A percentile compares a stretch with the other conserved stretches of the same genome.
Conservation (phyloP, 2,888 invertebrate species). For the Steinernema scapterisci region DNA sequence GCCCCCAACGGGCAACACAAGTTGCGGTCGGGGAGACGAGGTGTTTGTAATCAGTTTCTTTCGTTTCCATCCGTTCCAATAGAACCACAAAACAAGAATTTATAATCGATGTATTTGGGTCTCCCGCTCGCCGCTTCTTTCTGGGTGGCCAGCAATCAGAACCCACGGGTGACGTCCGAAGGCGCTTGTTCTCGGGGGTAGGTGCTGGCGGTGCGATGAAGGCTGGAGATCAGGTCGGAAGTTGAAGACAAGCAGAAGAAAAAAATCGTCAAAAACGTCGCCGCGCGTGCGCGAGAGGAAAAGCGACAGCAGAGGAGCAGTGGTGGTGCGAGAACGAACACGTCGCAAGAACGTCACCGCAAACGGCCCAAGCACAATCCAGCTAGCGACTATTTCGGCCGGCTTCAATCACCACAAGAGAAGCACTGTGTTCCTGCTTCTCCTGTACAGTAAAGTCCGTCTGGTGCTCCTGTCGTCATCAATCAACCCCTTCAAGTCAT, state of each 20-base stretch:
- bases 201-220: too few species aligned
- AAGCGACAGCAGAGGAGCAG: not conserved
- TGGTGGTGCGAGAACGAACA: not conserved
- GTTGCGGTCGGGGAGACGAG: too few species aligned
- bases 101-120: not conserved
- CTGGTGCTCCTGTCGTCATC: too few species aligned
- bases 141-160: not conserved
- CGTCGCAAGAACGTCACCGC: not conserved
- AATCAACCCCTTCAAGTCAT: too few species aligned
- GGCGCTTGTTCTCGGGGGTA: not conserved
- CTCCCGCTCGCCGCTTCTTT: not conserved
- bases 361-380: not conserved
- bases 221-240: too few species aligned
- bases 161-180: not conserved
- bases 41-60: too few species aligned
- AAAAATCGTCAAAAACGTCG: not conserved
- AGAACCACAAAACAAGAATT: not conserved
- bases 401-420: too few species aligned
- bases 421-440: not conserved
- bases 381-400: not conserved
- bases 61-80: not conserved
- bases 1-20: too few species aligned
- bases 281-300: not conserved
- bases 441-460: not conserved
- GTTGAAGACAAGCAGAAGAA: not conserved